A percentile compares a stretch with the other conserved stretches of the same genome.
Evolutionary conservation across 2,113 vertebrate genomes (phyloP).

Genomic region (Chascanopsetta lugubris): DNA sequence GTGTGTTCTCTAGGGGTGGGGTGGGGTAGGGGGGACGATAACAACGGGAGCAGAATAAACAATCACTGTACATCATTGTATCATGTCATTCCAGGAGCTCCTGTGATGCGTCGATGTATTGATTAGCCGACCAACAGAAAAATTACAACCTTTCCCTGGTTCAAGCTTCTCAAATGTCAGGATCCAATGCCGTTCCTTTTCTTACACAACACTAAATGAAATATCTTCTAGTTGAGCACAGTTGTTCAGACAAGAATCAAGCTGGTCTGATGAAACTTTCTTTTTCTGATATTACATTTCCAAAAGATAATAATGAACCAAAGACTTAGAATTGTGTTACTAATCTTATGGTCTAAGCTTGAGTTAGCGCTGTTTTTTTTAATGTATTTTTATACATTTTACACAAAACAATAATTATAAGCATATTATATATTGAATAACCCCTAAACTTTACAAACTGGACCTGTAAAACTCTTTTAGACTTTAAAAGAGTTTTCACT

Average conservation of each 20-base stretch:
- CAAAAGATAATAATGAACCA: no score
- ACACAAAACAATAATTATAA: no score
- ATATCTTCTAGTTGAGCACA: neutral
- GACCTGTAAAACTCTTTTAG: no score
- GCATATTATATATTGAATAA: no score
- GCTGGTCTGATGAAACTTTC: neutral
- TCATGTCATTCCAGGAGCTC: neutral
- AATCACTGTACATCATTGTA: neutral
- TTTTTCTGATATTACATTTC: no score
- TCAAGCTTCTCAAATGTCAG: constrained; percentile 3
- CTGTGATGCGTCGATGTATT: neutral
- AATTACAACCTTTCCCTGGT: constrained; percentile 3
- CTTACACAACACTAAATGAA: neutral
- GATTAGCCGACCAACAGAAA: neutral
- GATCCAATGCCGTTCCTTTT: neutral
- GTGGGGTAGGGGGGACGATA: neutral
- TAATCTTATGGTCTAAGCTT: no score
- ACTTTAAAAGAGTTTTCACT: no score
- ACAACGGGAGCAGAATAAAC: neutral
- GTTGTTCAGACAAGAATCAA: neutral
- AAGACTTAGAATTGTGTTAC: no score
- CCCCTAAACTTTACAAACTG: no score
- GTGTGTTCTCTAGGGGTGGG: neutral
- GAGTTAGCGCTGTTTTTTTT: no score
- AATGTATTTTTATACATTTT: neutral